Evolutionary conservation across 1,140 invertebrate species (phyloP).

Genomic region (Pseudomyrmex concolor): DNA sequence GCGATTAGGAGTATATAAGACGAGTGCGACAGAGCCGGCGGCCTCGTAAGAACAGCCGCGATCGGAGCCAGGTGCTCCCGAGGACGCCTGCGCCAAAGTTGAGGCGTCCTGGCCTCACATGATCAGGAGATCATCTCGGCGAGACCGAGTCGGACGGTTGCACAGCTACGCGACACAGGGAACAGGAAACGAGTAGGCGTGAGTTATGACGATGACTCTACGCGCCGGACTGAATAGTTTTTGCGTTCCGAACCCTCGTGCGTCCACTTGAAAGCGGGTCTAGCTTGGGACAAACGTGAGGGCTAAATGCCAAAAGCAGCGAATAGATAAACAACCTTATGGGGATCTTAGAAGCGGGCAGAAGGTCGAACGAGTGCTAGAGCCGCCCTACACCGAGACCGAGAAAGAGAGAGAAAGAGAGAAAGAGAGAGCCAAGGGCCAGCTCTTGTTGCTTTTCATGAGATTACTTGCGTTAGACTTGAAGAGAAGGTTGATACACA

Average conservation of each 20-base stretch:
- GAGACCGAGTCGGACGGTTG: neutral
- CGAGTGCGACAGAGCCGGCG: neutral
- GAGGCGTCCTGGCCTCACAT: conserved; percentile 71
- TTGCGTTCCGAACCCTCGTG: neutral
- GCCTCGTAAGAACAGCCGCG: conserved; percentile 2
- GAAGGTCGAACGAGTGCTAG: conserved; percentile 69
- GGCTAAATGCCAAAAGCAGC: conserved; percentile 70
- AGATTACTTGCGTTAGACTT: neutral
- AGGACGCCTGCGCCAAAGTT: conserved; percentile 13
- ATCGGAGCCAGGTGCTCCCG: neutral
- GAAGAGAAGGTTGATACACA: neutral
- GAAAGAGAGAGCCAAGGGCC: conserved; percentile 12
- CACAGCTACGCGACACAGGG: conserved; percentile 45
- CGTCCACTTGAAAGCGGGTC: conserved; percentile 15
- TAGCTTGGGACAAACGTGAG: conserved; percentile 45
- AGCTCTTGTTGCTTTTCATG: neutral
- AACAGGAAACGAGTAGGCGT: conserved; percentile 68
- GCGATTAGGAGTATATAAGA: conserved; percentile 56
- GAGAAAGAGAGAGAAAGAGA: neutral
- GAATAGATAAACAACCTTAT: conserved; percentile 76
- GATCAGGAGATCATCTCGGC: conserved; percentile 73
- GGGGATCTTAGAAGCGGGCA: conserved; percentile 67
- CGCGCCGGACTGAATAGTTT: too few species aligned
- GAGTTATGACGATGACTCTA: conserved; percentile 56
- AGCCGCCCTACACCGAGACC: conserved; percentile 40